Base-by-base conservation (phyloP, 2,888 invertebrate genomes). In the Phanerotoma sp. region DNA sequence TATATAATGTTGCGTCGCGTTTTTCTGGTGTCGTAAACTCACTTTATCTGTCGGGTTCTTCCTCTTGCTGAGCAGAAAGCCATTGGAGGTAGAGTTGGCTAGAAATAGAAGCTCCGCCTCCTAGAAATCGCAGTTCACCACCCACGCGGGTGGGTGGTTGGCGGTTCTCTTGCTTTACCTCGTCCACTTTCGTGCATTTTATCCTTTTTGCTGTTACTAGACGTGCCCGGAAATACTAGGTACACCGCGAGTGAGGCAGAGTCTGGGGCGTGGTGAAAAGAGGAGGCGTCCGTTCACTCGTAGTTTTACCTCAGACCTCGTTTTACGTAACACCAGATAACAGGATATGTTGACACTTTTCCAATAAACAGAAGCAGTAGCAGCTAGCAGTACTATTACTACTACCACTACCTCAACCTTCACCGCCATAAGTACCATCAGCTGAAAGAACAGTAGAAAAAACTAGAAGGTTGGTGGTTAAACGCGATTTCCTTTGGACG, bases 61-160 rank as follows among this genome's bases (percentile, higher is more conserved):
- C n/a, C 13, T n/a, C 13, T 35, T 13, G 13, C 3, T 3, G 6
- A 35, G 7, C 6, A 35, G n/a, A 38, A 22, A 25, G 38, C 18
- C 25, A 40, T 38, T 18, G 46, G 38, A 53, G 47, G 41, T 52
- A 20, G 51, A 25, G 49, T 50, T 48, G 54, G 51, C 62, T 63
- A 63, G 63, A 63, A 63, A 63, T 63, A 61, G 62, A 63, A 62
- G 75, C 75, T 64, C 74, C 75, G 75, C 75, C 75, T 75, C 71
- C 74, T 71, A 70, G 73, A 71, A 67, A 64, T 51, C 57, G 52
- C 20, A 51, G 40, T 52, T 41, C 28, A 42, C 54, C 48, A 40
- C 44, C 60, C 57, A 58, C 65, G 63, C 66, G 62, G 62, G 64
- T 64, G 60, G 61, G 57, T 60, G 64, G 48, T 47, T 32, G 28